Percentiles rank a stretch among this genome's conserved stretches.
These are phyloP conservation scores for Hydractinia echinata DNA, from an alignment of 30 jellyfish, hydroid and myxozoan species.

Conservation along the genomic window DNA sequence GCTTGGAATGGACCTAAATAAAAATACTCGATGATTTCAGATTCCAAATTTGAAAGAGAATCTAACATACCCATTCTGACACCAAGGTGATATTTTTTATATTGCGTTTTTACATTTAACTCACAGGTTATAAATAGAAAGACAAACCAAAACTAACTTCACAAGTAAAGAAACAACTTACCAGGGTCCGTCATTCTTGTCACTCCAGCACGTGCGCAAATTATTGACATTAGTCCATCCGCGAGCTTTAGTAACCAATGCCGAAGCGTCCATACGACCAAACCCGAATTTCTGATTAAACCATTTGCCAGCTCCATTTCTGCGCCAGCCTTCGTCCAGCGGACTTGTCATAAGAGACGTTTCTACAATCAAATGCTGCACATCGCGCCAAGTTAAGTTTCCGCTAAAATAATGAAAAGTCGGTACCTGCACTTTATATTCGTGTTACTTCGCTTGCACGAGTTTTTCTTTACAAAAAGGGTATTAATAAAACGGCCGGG, in stretches of 20 bases:
- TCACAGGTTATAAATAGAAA: too few species aligned
- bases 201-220: slow-evolving; percentile 85
- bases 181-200: slow-evolving; percentile 96
- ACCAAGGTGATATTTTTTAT: too few species aligned
- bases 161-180: slow-evolving; percentile 13
- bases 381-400: slow-evolving; percentile 95
- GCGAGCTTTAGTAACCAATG: slow-evolving; percentile 73
- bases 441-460: too few species aligned
- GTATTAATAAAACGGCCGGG: too few species aligned
- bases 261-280: slow-evolving; percentile 97
- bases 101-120: too few species aligned
- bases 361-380: slow-evolving; percentile 93
- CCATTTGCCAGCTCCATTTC: slow-evolving; percentile 99
- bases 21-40: too few species aligned
- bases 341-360: slow-evolving; percentile 98
- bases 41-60: too few species aligned
- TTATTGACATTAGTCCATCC: slow-evolving; percentile 81
- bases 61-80: too few species aligned
- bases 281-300: slow-evolving; percentile 97
- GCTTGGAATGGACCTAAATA: slow-evolving; percentile 74
- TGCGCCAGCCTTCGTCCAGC: slow-evolving; percentile 95
- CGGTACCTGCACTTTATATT: too few species aligned
- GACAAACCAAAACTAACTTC: too few species aligned
- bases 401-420: slow-evolving; percentile 40
- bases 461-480: too few species aligned